phyloP scores from a whole-genome alignment of 2,113 vertebrate species.

The Sceloporus tristichus region DNA sequence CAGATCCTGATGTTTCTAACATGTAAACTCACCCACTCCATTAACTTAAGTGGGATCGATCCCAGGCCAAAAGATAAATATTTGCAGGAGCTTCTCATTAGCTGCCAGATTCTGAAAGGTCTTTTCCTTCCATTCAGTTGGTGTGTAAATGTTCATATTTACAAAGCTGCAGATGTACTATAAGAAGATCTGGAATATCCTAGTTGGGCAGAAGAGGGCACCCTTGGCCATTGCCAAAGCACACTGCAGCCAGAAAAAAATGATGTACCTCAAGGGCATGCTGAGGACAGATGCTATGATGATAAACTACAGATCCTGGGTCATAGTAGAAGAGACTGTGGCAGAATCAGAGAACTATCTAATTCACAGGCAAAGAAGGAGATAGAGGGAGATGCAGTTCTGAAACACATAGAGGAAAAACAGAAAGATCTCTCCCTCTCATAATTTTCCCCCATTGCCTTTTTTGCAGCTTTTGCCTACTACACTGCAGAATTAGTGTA shows the following conservation, averaged over 20 bases:
- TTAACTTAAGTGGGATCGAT: slow-evolving; percentile 4
- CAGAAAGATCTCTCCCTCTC: too few relatives aligned
- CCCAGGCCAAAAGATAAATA: not conserved
- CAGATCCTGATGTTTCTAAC: not conserved
- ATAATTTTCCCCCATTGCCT: not conserved
- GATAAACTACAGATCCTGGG: not conserved
- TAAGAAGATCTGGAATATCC: not conserved
- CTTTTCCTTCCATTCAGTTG: not conserved
- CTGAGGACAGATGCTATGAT: not conserved
- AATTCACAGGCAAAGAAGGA: not conserved
- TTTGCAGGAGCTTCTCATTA: slow-evolving; percentile 6
- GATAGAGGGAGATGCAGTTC: not conserved
- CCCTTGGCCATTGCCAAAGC: not conserved
- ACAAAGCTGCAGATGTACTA: fast-evolving
- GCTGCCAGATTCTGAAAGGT: not conserved
- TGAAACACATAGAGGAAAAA: not conserved
- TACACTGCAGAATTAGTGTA: too few relatives aligned
- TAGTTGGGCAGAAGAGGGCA: slow-evolving; percentile 64
- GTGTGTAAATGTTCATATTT: not conserved
- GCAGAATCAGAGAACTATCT: not conserved
- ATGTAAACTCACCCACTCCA: not conserved
- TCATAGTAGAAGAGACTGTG: not conserved
- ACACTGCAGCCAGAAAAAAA: fast-evolving
- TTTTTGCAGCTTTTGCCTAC: too few relatives aligned
- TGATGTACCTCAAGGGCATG: fast-evolving